Evolutionary conservation across 2,888 invertebrate genomes (phyloP).

Genomic region (Opisthograptis luteolata): DNA sequence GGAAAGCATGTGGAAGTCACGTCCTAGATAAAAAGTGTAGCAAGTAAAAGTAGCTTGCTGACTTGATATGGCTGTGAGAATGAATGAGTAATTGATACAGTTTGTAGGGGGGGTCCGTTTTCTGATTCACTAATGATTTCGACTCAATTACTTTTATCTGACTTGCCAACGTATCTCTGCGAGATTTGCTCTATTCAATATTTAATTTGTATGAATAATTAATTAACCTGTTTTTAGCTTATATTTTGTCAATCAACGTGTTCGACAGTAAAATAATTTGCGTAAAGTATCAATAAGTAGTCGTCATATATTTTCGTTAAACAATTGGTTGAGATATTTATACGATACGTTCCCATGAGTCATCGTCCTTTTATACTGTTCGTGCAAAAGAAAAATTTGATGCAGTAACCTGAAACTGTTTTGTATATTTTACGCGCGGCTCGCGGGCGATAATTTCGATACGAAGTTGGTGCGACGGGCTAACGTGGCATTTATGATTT

Average conservation of each 20-base stretch:
- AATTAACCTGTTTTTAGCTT: conserved; percentile 26
- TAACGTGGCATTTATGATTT: conserved; percentile 82
- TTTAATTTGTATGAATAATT: conserved; percentile 22
- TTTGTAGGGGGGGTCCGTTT: conserved; percentile 57
- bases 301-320: no score
- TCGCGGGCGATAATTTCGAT: conserved; percentile 78
- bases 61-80: conserved; percentile 50
- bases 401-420: conserved; percentile 76
- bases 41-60: conserved; percentile 47
- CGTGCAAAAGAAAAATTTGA: conserved; percentile 71
- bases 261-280: not conserved
- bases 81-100: conserved; percentile 55
- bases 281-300: no score
- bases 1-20: conserved; percentile 50
- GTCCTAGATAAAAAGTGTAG: conserved; percentile 49
- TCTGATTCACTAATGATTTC: conserved; percentile 52
- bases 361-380: conserved; percentile 62
- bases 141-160: conserved; percentile 40
- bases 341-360: conserved; percentile 55
- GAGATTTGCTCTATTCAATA: conserved; percentile 21
- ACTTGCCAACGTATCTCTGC: conserved; percentile 29
- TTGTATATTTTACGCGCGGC: conserved; percentile 74
- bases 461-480: conserved; percentile 60
- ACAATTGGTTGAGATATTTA: not conserved
- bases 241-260: conserved; percentile 17